A percentile compares a stretch with the other conserved stretches of the same genome.
Conservation (phyloP, 1,140 invertebrate genomes). For the Lanistes nyassanus region DNA sequence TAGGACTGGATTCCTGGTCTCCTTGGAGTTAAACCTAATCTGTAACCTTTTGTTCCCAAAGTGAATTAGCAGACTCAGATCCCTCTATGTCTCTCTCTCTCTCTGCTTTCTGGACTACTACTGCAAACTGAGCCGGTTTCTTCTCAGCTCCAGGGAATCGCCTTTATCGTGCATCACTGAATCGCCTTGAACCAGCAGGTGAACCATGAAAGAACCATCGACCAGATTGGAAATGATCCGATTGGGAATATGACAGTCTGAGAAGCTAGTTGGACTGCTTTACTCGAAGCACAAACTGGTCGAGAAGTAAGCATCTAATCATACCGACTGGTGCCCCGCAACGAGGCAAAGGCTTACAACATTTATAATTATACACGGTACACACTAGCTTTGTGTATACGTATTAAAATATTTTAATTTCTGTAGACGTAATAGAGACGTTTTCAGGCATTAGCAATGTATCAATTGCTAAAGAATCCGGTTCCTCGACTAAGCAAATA, state of each 20-base stretch:
- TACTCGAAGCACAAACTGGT: no score
- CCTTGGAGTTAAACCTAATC: not conserved
- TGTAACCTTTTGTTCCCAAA: not conserved
- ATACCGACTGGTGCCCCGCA: no score
- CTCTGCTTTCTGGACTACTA: not conserved
- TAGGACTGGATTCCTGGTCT: not conserved
- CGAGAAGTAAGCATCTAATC: no score
- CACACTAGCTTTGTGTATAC: no score
- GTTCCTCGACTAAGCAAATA: no score
- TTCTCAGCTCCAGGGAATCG: not conserved
- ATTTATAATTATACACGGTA: no score
- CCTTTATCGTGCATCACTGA: not conserved
- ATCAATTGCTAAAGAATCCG: no score
- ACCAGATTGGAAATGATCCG: not conserved
- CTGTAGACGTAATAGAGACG: no score
- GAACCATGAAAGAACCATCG: not conserved
- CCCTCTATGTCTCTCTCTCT: not conserved
- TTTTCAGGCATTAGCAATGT: no score
- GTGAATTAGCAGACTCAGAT: not conserved
- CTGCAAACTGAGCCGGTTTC: not conserved
- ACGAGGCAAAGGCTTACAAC: no score
- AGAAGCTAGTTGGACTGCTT: no score
- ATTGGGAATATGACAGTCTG: not conserved
- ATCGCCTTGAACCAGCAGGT: not conserved
- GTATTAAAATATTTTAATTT: no score